Evolutionary conservation across 2,888 invertebrate species (phyloP), one percentile per base, ranked within the genome.

Genomic region (Philonicus albiceps): DNA sequence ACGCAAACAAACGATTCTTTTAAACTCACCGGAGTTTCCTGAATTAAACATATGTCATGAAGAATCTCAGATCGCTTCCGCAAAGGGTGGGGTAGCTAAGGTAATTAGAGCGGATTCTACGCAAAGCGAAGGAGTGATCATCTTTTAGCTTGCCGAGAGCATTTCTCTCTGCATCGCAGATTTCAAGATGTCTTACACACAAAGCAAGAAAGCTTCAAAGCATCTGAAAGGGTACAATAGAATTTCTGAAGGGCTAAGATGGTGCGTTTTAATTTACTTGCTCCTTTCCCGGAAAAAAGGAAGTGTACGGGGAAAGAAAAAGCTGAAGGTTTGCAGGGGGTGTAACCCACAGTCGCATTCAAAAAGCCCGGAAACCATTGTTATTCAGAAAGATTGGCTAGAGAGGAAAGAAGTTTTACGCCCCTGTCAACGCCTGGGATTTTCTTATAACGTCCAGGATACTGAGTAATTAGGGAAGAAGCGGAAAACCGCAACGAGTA

Each of bases 241-340:
- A 78, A 43, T 22, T 30, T 78, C 43, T 49, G 49, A 31, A 37
- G 40, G 49, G 27, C 49, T 78, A 43, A 76, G 43, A 76, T 8
- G 76, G 76, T 76, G 49, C 78, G 78, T 78, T 78, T 78, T 78
- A 78, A 78, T 78, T 78, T 78, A 78, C 78, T 78, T 78, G 78
- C 49, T 78, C 27, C 78, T 78, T 78, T 49, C 49, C 11, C 49
- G 43, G 78, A 49, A 78, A 43, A n/a, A 78, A 78, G 49, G 49
- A 30, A 78, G 49, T 27, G 43, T 49, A 30, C 78, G 22, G 78
- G 78, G 40, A 30, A 78, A 78, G 13, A 78, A 11, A 16, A 13
- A 6, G 22, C 30, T 78, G 27, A 64, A n/a, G 11, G 64, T 22
- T 19, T 55, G 30, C 27, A 2, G 40, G 40, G 27, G 78, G 13